Evolutionary conservation across 2,113 vertebrate species (phyloP).

Genomic region (Hyla sarda): DNA sequence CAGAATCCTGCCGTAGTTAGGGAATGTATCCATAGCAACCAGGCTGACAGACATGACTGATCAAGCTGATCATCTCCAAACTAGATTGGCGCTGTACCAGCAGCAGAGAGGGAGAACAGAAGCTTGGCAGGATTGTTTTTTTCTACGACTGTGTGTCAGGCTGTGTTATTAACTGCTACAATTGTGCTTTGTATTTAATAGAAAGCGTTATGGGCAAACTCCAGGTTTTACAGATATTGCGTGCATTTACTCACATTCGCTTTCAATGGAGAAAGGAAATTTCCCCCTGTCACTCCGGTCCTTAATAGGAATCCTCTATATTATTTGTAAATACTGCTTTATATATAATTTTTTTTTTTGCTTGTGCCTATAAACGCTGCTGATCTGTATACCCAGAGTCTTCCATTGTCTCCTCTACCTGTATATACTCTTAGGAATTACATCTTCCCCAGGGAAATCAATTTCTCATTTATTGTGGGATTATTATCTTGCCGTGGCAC

Average conservation of each 20-base stretch:
- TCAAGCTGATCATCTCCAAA: not conserved
- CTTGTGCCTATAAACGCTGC: not conserved
- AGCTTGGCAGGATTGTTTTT: not conserved
- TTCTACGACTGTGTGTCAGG: not conserved
- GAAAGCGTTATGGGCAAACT: not conserved
- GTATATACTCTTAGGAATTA: not conserved
- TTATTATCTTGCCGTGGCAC: not conserved
- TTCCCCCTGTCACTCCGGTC: not conserved
- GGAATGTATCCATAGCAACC: not conserved
- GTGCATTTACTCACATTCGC: not conserved
- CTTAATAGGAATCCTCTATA: not conserved
- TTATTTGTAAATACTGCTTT: not conserved
- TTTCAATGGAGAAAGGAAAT: not conserved
- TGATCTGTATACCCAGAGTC: not conserved
- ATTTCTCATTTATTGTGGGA: conserved; percentile 1
- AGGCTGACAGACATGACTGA: not conserved
- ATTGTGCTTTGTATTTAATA: not conserved
- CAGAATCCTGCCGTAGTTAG: not conserved
- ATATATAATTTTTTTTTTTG: not conserved
- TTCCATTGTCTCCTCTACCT: not conserved
- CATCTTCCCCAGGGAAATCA: conserved; percentile 14
- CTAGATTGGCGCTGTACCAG: not conserved
- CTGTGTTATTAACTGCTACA: not conserved
- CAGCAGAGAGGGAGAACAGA: not conserved
- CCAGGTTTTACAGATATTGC: not conserved